Base-by-base conservation (phyloP, 92 coral and sea anemone species). In the Epizoanthus rinbou region DNA sequence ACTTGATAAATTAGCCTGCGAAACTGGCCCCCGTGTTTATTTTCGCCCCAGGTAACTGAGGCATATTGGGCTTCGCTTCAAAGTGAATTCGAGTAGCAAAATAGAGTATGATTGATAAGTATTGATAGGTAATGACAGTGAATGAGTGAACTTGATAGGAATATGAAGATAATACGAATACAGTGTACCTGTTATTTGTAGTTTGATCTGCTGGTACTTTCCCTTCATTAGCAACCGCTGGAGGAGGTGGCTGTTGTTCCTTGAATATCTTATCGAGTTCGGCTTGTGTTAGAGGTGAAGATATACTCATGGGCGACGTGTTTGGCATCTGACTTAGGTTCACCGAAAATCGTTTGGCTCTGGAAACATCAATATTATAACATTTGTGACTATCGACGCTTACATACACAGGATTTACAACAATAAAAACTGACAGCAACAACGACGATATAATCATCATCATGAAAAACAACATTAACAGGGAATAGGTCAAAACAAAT, bases 231-330 rank as follows among this genome's bases (percentile, higher is more conserved):
- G 10, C 6, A 14, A 4, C 3, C 3, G 71, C 13, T 23, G 82
- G 70, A 22, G 71, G 82, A n/a, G 71, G 22, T 1, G 82, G 24
- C 8, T 78, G 82, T 5, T 78, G 82, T 6, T 78, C 82, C 50
- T 43, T 78, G 82, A 78, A 78, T 3, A 78, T 60, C 45, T 78
- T 78, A 24, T 78, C 82, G 24, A 78, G 82, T 78, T 78, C 82
- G 60, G 71, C 82, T 57, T 78, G 82, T 4, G 82, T 78, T 39
- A 78, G 57, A 57, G 82, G 82, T 23, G 82, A 69, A 11, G 82
- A 78, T 19, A 78, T 78, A 69, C 82, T 78, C 16, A 19, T 78
- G 59, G 71, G 57, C 54, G 13, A 11, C 5, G 82, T 78, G 16
- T 56, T 19, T 1, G 82, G 41, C 37, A 60, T 9, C 57, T 74